Base-by-base conservation (phyloP, 2,797 vertebrate genomes). In the Neomorphus geoffroyi region DNA sequence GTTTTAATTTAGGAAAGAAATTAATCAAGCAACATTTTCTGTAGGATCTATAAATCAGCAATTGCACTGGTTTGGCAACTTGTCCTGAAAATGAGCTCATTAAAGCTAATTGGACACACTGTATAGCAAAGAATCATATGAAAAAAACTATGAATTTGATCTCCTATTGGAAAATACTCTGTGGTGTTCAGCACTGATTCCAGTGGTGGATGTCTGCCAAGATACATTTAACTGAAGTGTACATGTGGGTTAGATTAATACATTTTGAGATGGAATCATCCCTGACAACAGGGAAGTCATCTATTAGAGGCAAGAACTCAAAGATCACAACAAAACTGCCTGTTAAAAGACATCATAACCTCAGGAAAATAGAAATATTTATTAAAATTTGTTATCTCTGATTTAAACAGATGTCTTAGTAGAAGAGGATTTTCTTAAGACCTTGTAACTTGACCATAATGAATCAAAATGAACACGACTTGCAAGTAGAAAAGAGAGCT, bases 221-320 rank as follows among this genome's bases (percentile, higher is more conserved):
- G 87, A 96, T 30, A 60, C 77, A 80, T 95, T 96, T 93, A 94
- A 92, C 48, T 95, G 28, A 84, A 94, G 62, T 53, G 71, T 74
- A 81, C 71, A 74, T 48, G 46, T 67, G n/a, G 61, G 54, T 77
- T 56, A 90, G 46, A 86, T 89, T 89, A 96, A 96, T 89, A 86
- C 19, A 12, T 60, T 94, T 61, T 18, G 41, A 97, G 67, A 92
- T 27, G 61, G 91, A 95, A 94, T 92, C 92, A 93, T 80, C 79
- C 62, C 65, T 93, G 90, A 93, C 79, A 96, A 95, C 77, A 79
- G 58, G 74, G 60, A 96, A 94, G 57, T 93, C 53, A 86, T 94
- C 85, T 93, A 85, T 91, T 93, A 92, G 70, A 67, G 32, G 92
- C 96, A 97, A 70, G 95, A 96, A 94, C 88, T 96, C 61, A 80